Percentiles rank a stretch among this genome's conserved stretches.
These are phyloP conservation scores for Holacanthus passer DNA, from an alignment of 2,113 vertebrate species.

Conservation along the genomic window DNA sequence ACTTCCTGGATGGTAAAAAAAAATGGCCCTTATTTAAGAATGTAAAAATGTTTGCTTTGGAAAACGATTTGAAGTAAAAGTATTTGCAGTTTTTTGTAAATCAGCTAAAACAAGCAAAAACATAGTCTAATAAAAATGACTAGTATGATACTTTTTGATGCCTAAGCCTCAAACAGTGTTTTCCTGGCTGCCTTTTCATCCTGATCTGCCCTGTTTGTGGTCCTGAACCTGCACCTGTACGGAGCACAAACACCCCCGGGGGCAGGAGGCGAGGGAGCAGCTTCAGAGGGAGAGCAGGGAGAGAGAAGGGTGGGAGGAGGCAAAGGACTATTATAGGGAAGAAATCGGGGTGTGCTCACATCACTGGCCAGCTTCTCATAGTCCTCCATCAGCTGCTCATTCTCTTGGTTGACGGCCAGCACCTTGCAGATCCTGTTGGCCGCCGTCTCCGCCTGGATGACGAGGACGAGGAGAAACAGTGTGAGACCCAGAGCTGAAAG, in stretches of 20 bases:
- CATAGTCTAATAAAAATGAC: not conserved
- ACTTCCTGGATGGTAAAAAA: no score
- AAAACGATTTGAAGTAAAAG: no score
- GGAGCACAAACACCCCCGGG: conserved; percentile 61
- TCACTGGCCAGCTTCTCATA: conserved; percentile 99
- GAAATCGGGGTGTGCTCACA: conserved; percentile 85
- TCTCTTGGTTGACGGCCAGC: conserved; percentile 99
- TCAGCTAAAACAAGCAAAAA: conserved; percentile 36
- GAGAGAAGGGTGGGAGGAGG: conserved; percentile 8
- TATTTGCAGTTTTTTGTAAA: no score
- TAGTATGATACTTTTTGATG: not conserved
- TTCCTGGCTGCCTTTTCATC: conserved; percentile 23
- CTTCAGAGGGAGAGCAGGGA: not conserved
- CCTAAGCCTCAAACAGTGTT: conserved; percentile 1
- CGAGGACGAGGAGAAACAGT: conserved; percentile 55
- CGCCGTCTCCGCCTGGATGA: conserved; percentile 94
- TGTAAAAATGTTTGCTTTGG: no score
- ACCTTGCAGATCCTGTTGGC: conserved; percentile 99
- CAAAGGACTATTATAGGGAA: conserved; percentile 44
- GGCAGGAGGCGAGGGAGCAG: not conserved
- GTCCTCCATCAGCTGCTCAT: conserved; percentile 99
- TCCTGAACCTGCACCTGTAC: conserved; percentile 27
- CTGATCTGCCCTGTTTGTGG: not conserved
- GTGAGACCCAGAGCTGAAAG: conserved; percentile 40
- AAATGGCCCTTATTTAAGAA: no score